Conservation (phyloP, 2,113 vertebrate species). For the Perccottus glenii region DNA sequence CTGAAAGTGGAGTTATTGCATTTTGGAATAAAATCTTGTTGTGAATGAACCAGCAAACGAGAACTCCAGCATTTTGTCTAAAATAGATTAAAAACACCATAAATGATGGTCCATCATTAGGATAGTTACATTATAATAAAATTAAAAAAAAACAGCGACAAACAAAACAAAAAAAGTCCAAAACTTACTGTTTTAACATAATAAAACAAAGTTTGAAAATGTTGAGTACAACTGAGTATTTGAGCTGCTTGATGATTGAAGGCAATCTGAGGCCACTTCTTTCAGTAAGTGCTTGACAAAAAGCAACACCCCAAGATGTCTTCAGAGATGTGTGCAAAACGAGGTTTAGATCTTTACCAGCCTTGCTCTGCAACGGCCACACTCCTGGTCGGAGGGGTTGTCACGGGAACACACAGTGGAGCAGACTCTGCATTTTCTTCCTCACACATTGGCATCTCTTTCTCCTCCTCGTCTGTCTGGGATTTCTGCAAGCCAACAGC, state of each 20-base stretch:
- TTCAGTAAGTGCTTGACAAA: constrained; percentile 53
- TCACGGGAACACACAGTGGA: constrained; percentile 51
- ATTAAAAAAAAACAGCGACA: constrained; percentile 50
- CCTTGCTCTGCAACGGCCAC: constrained; percentile 46
- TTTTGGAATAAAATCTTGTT: constrained; percentile 63
- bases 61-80: constrained; percentile 66
- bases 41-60: constrained; percentile 59
- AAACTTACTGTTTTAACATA: constrained; percentile 58
- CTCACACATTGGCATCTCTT: constrained; percentile 41
- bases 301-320: constrained; percentile 52
- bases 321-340: constrained; percentile 48
- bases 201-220: constrained; percentile 50
- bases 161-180: constrained; percentile 54
- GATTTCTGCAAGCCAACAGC: constrained; percentile 52
- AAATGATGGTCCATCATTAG: constrained; percentile 41
- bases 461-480: constrained; percentile 60
- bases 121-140: constrained; percentile 58
- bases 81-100: constrained; percentile 52
- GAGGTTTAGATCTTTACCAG: constrained; percentile 39
- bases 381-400: constrained; percentile 40
- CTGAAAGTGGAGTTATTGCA: constrained; percentile 57
- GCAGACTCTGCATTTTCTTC: constrained; percentile 38
- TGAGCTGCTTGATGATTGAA: constrained; percentile 72
- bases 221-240: constrained; percentile 58
- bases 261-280: constrained; percentile 67